These are phyloP conservation scores for Coturnix japonica DNA, from an alignment of 2,113 vertebrate genomes.

Conservation along the genomic window DNA sequence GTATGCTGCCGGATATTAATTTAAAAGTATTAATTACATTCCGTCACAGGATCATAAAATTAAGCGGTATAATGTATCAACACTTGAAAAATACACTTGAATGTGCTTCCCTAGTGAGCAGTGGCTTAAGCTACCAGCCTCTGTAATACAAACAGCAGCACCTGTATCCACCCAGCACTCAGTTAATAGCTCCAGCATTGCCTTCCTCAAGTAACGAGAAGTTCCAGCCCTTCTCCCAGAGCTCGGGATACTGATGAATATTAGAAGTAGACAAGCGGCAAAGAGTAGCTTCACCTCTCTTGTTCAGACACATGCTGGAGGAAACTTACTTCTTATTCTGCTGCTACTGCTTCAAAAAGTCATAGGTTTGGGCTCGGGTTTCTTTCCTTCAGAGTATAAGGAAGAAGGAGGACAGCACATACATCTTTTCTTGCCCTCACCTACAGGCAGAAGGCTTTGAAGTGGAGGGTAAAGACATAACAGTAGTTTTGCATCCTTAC, in stretches of 20 bases:
- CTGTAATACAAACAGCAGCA: background rate
- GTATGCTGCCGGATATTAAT: conserved; percentile 38
- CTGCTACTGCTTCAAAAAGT: conserved; percentile 3
- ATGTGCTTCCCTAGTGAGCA: conserved; percentile 19
- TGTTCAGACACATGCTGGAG: background rate
- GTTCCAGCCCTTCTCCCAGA: background rate
- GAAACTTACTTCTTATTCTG: conserved; percentile 22
- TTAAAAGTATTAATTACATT: conserved; percentile 51
- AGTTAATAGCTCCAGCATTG: background rate
- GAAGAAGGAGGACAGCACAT: background rate
- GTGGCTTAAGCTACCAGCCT: background rate
- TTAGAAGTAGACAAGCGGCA: background rate
- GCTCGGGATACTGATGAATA: background rate
- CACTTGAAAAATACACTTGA: conserved; percentile 61
- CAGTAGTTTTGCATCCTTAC: background rate
- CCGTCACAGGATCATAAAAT: conserved; percentile 52
- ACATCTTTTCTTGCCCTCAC: background rate
- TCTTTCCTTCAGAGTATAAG: background rate
- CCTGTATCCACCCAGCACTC: background rate
- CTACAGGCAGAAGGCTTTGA: conserved; percentile 22
- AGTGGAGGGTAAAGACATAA: background rate
- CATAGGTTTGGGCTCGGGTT: background rate
- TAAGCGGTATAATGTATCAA: conserved; percentile 27
- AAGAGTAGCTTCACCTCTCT: background rate
- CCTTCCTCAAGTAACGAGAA: background rate